Evolutionary conservation across 2,888 invertebrate species (phyloP), one percentile per base, ranked within the genome.

Genomic region (Andrena bicolor): DNA sequence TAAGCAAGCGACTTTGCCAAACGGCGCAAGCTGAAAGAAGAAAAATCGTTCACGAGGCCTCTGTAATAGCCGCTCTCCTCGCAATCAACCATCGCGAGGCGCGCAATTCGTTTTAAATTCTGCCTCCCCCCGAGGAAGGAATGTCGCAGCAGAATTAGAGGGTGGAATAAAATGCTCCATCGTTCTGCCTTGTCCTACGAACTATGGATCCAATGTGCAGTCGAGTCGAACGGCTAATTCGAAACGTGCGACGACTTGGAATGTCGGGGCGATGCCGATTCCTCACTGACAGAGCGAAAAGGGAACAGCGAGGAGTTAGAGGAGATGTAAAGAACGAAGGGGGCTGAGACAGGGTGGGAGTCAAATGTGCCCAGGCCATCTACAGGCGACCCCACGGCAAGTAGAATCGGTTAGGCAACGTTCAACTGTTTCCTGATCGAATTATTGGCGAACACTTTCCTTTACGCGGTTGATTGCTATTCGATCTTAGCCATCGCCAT

Each of bases 191-290:
- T 84, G 82, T 84, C 82, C 87, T 82, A 82, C 83, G 90, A 88
- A 88, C 90, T 87, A 90, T 91, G 90, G 91, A 92, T 92, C 88
- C 90, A 85, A 91, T 91, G 91, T 90, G 92, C 92, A 92, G 89
- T 86, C 90, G 87, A 91, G 90, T 88, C 86, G 92, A 93, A 93
- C 92, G 90, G 92, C 92, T 93, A 93, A 93, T 93, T 93, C 90
- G 90, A 91, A 90, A 93, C 93, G 93, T 93, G 93, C 91, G 90
- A 91, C 90, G 92, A 93, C 91, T 93, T 76, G 91, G 87, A 92
- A 93, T 92, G 90, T 84, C 86, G 82, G 84, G 88, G 78, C 85
- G 84, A 85, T 83, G 88, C 86, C 87, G 85, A 89, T 89, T 88
- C 78, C 53, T 88, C 88, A 81, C 81, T 75, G 64, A 49, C 72